Conservation (phyloP, 2,888 invertebrate genomes). For the Tiliacea citrago region DNA sequence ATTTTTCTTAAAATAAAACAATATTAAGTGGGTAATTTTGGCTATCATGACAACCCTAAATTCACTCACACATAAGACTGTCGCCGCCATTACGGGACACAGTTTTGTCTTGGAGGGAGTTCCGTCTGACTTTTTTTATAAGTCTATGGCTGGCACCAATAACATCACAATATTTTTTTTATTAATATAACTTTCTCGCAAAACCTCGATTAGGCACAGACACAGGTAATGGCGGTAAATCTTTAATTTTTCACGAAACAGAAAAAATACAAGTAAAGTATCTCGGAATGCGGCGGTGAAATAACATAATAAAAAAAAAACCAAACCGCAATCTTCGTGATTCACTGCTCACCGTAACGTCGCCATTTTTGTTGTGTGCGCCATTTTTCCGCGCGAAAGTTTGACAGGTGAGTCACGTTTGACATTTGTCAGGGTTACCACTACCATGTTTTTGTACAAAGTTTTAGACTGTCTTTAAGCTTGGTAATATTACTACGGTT, state of each 20-base stretch:
- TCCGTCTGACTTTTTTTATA: no score
- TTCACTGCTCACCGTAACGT: slow-evolving; percentile 58
- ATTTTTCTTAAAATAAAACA: no score
- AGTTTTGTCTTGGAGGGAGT: no score
- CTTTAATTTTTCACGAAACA: slow-evolving; percentile 51
- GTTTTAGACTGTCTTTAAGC: neutral
- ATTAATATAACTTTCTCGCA: slow-evolving; percentile 54
- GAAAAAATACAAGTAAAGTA: slow-evolving; percentile 52
- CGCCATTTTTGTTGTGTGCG: slow-evolving; percentile 68
- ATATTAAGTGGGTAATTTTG: no score
- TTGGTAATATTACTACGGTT: neutral
- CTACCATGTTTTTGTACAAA: neutral
- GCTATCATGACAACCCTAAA: no score
- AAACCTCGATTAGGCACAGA: slow-evolving; percentile 45
- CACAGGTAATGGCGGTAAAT: slow-evolving; percentile 43
- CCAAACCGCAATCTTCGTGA: slow-evolving; percentile 63
- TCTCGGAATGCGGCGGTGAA: slow-evolving; percentile 43
- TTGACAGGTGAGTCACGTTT: slow-evolving; percentile 84
- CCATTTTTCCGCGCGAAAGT: slow-evolving; percentile 81
- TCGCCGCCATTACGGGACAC: no score
- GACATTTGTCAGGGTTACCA: slow-evolving; percentile 63
- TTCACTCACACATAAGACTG: no score
- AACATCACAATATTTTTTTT: neutral
- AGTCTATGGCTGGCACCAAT: no score
- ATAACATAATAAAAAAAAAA: slow-evolving; percentile 43